Percentiles rank a stretch among this genome's conserved stretches.
Conservation (phyloP, 2,113 vertebrate genomes). For the Chaetops frenatus region DNA sequence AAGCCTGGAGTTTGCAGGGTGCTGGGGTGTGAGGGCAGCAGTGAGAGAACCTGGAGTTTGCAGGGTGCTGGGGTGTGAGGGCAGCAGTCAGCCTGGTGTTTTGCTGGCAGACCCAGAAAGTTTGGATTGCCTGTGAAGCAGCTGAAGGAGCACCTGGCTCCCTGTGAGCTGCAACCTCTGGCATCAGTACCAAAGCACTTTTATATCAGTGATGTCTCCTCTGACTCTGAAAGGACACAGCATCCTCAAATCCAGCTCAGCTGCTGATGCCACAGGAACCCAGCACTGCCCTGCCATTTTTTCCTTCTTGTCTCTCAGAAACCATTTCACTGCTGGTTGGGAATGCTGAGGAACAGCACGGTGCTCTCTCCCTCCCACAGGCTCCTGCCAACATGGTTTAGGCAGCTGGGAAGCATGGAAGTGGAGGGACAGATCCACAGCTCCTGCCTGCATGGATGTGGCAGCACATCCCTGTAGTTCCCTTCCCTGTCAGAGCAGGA, state of each 20-base stretch:
- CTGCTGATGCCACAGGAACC: background rate
- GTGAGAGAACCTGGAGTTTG: background rate
- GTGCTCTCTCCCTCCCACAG: background rate
- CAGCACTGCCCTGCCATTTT: accelerated
- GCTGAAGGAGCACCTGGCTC: background rate
- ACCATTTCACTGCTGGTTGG: background rate
- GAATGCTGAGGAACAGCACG: accelerated
- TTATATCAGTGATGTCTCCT: background rate
- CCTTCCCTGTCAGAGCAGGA: accelerated
- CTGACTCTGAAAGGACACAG: background rate
- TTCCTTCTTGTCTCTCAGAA: background rate
- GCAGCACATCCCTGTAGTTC: background rate
- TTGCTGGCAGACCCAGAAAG: background rate
- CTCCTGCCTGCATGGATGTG: background rate
- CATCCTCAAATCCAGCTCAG: accelerated
- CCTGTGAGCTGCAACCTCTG: accelerated
- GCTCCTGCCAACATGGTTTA: accelerated
- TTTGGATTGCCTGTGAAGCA: no score
- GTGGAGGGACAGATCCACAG: background rate
- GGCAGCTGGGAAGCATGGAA: background rate
- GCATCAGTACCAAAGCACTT: background rate
- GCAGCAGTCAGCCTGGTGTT: background rate
- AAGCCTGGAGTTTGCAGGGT: background rate
- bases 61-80: background rate
- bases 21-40: background rate